Percentiles rank a stretch among this genome's conserved stretches.
Conservation (phyloP, 1,140 invertebrate species). For the Globodera rostochiensis region DNA sequence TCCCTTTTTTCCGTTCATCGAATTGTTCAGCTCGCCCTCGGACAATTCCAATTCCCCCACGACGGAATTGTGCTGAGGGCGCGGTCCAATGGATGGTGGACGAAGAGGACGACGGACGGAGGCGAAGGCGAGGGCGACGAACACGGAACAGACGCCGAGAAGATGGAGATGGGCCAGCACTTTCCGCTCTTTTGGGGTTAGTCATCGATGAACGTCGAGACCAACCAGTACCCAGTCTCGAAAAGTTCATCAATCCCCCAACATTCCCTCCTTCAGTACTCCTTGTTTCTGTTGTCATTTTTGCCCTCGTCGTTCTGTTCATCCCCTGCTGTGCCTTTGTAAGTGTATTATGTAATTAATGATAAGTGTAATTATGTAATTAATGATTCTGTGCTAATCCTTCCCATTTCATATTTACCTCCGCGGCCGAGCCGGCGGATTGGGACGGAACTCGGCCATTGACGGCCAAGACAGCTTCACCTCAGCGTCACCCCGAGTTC, state of each 20-base stretch:
- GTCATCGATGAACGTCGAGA: neutral
- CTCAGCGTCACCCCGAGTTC: neutral
- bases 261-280: neutral
- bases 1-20: neutral
- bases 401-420: neutral
- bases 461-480: neutral
- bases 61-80: neutral
- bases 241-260: too few species aligned
- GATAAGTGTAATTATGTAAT: too few species aligned
- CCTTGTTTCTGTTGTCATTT: neutral
- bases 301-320: constrained; percentile 10
- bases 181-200: neutral
- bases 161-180: neutral
- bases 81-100: neutral
- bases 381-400: neutral
- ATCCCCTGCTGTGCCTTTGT: constrained; percentile 3
- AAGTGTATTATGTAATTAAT: neutral
- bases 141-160: neutral
- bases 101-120: neutral
- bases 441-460: neutral
- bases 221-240: too few species aligned
- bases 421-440: neutral
- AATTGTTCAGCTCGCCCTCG: neutral
- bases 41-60: neutral
- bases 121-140: neutral